A percentile compares a stretch with the other conserved stretches of the same genome.
These are phyloP conservation scores for Seriola quinqueradiata DNA, from an alignment of 2,113 vertebrate species.

Conservation along the genomic window DNA sequence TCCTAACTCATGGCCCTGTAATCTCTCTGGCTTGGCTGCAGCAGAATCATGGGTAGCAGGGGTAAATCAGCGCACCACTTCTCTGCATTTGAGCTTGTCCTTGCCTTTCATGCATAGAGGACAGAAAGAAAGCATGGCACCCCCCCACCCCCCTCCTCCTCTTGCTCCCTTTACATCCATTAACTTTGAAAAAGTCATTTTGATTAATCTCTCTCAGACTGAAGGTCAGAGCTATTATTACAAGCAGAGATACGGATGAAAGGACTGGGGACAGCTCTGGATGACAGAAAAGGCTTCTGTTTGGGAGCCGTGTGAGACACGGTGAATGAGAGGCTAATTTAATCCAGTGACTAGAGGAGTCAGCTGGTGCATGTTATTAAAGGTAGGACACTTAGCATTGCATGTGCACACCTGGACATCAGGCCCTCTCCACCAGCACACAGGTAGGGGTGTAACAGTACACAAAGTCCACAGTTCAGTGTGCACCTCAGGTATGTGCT, in stretches of 20 bases:
- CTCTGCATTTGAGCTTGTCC: conserved; percentile 53
- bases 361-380: conserved; percentile 33
- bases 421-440: conserved; percentile 12
- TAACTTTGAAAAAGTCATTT: conserved; percentile 73
- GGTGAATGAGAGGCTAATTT: conserved; percentile 53
- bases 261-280: conserved; percentile 64
- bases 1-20: conserved; percentile 59
- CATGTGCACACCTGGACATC: conserved; percentile 45
- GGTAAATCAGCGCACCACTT: conserved; percentile 29
- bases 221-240: conserved; percentile 79
- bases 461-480: not conserved
- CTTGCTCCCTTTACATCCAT: conserved; percentile 71
- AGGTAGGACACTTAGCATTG: conserved; percentile 24
- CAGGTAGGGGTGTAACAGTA: not conserved
- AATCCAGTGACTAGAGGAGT: conserved; percentile 32
- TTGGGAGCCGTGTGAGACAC: conserved; percentile 38
- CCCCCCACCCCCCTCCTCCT: not conserved
- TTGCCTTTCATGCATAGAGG: conserved; percentile 70
- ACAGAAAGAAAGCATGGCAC: conserved; percentile 59
- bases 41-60: conserved; percentile 33
- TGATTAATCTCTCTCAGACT: conserved; percentile 70
- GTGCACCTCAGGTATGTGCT: not conserved
- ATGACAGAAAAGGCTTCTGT: conserved; percentile 56
- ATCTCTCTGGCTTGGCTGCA: conserved; percentile 55
- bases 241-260: conserved; percentile 55